These are phyloP conservation scores for Mercenaria mercenaria DNA, from an alignment of 1,140 invertebrate species.

Conservation along the genomic window DNA sequence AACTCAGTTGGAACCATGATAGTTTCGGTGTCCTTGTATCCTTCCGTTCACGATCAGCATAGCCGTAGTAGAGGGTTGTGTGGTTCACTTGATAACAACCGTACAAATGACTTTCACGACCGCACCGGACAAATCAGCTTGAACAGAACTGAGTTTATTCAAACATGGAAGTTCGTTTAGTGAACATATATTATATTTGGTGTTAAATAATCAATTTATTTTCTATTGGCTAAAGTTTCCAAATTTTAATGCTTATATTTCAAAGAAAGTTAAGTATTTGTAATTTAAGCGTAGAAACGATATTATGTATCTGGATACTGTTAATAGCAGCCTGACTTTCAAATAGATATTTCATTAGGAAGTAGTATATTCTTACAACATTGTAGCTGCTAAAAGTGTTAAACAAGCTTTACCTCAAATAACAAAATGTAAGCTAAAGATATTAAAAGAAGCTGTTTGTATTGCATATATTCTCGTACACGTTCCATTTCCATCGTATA, in stretches of 20 bases:
- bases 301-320: not conserved
- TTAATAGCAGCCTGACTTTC: not conserved
- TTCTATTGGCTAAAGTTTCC: not conserved
- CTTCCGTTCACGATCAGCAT: constrained; percentile 25
- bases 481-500: not conserved
- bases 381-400: not conserved
- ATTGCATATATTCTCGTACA: too few species aligned
- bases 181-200: too few species aligned
- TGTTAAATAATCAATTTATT: not conserved
- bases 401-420: too few species aligned
- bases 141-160: constrained; percentile 16
- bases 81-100: too few species aligned
- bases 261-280: not conserved
- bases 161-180: constrained; percentile 6
- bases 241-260: not conserved
- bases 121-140: not conserved
- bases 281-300: not conserved
- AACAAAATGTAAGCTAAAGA: not conserved
- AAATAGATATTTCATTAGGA: not conserved
- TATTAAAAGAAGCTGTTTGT: not conserved
- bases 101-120: too few species aligned
- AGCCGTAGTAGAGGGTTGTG: constrained; percentile 26
- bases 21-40: constrained; percentile 7
- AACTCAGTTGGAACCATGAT: too few species aligned
- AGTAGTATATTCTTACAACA: not conserved